Conservation (phyloP, 2,888 invertebrate species). For the Mechanitis mazaeus region DNA sequence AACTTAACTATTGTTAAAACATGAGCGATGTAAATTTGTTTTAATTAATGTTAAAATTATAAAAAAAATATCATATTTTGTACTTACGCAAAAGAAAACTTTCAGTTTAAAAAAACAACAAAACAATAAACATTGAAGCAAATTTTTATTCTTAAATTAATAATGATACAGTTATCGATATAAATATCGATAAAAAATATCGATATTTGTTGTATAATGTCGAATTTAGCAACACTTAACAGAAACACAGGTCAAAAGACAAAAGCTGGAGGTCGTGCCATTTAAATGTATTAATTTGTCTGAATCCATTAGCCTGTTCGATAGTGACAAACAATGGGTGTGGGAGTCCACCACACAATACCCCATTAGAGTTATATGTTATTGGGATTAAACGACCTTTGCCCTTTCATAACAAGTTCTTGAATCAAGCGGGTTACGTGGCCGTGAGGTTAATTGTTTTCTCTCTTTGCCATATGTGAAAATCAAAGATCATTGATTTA, state of each 20-base stretch:
- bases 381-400: conserved; percentile 23
- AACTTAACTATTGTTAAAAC: too few species aligned
- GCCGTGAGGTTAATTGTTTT: background rate
- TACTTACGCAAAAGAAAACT: too few species aligned
- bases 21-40: too few species aligned
- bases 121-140: too few species aligned
- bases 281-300: background rate
- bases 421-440: background rate
- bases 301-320: conserved; percentile 9
- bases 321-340: conserved; percentile 47
- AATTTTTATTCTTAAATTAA: too few species aligned
- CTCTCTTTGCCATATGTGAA: too few species aligned
- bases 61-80: too few species aligned
- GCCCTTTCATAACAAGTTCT: conserved; percentile 12
- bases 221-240: background rate
- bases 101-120: too few species aligned
- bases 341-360: conserved; percentile 42
- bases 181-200: background rate
- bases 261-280: conserved; percentile 1
- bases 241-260: background rate
- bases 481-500: too few species aligned
- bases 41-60: too few species aligned
- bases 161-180: too few species aligned
- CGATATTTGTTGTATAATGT: background rate
- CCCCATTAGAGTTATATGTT: conserved; percentile 26